phyloP scores from a whole-genome alignment of 2,888 invertebrate genomes.

The Nemotelus nigrinus region DNA sequence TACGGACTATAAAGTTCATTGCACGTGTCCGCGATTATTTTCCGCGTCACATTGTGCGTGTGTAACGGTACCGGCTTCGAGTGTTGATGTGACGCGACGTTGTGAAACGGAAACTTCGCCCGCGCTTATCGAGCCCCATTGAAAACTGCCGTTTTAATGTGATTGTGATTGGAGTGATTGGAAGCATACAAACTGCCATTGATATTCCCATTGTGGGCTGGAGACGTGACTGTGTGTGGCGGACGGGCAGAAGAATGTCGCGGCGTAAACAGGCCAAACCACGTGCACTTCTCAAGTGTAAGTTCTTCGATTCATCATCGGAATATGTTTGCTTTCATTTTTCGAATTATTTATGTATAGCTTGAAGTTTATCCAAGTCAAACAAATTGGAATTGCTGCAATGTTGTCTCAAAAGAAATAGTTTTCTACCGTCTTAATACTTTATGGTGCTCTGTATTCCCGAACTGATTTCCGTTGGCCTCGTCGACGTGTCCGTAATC shows the following conservation, averaged over 20 bases:
- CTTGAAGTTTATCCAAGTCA: too few species aligned
- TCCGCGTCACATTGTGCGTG: constrained; percentile 8
- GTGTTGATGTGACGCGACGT: constrained; percentile 2
- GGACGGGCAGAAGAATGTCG: constrained; percentile 66
- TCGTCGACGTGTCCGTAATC: constrained; percentile 42
- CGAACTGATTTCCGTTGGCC: neutral
- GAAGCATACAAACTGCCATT: neutral
- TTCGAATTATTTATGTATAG: too few species aligned
- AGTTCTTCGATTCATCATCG: neutral
- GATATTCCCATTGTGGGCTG: neutral
- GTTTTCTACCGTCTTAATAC: too few species aligned
- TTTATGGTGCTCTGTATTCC: too few species aligned
- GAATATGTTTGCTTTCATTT: neutral
- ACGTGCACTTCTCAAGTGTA: constrained; percentile 67
- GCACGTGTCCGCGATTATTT: constrained; percentile 43
- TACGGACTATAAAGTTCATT: constrained; percentile 38
- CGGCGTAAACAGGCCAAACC: constrained; percentile 78
- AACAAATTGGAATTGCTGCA: too few species aligned
- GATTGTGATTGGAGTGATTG: constrained; percentile 12
- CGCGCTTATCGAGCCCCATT: neutral
- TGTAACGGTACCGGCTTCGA: constrained; percentile 40
- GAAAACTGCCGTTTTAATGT: constrained; percentile 23
- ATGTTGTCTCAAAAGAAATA: too few species aligned
- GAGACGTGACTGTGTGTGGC: neutral
- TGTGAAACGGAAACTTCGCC: neutral